Evolutionary conservation across 2,113 vertebrate species (phyloP).

Genomic region (Ovis aries): ARS-UI_Ramb_v3.0 NC_056054.1:225109501-225110000

Average conservation of each 20-base stretch:
- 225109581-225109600: too few species aligned
- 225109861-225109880: too few species aligned
- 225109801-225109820: background rate
- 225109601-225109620: too few species aligned
- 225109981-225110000: background rate
- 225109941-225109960: background rate
- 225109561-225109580: too few species aligned
- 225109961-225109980: background rate
- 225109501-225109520: too few species aligned
- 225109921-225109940: background rate
- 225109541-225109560: too few species aligned
- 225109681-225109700: rapidly evolving
- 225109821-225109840: background rate
- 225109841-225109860: background rate
- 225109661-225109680: too few species aligned
- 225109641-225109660: too few species aligned
- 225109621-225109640: too few species aligned
- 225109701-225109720: background rate
- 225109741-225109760: background rate
- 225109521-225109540: too few species aligned
- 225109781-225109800: background rate
- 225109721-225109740: background rate
- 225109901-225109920: background rate
- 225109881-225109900: background rate
- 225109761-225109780: background rate